Evolutionary conservation across 2,888 invertebrate species (phyloP).

Genomic region (Hymenopus coronatus): DNA sequence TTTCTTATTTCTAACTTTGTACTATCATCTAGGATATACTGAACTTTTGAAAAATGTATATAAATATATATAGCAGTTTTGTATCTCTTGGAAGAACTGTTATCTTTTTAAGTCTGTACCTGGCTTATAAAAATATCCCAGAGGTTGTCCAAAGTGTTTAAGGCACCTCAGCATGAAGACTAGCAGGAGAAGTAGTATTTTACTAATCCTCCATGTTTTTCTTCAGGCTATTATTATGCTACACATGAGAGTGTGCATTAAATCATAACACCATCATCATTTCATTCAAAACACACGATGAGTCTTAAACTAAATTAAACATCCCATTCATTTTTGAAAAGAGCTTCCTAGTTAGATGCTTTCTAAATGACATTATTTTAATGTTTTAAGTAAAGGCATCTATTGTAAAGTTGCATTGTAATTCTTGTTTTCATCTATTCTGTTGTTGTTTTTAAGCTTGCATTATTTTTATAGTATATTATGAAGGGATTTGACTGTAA

Average conservation of each 20-base stretch:
- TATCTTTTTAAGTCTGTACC: neutral
- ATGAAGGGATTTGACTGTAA: no score
- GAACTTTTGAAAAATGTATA: neutral
- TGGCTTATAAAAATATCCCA: neutral
- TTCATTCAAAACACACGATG: neutral
- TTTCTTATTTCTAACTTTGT: neutral
- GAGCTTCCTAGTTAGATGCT: neutral
- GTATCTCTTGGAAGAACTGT: neutral
- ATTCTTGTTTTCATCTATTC: neutral
- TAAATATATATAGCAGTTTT: neutral
- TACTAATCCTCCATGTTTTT: constrained; percentile 15
- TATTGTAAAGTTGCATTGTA: no score
- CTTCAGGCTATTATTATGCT: neutral
- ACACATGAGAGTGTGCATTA: neutral
- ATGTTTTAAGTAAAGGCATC: no score
- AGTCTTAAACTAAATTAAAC: neutral
- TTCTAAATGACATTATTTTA: no score
- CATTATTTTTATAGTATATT: no score
- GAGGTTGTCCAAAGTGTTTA: neutral
- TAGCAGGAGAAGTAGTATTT: constrained; percentile 5
- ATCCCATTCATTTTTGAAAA: neutral
- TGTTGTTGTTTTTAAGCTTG: neutral
- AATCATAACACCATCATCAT: neutral
- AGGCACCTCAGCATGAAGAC: constrained; percentile 3
- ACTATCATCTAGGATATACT: neutral